Percentiles rank a stretch among this genome's conserved stretches.
These are phyloP conservation scores for Drosophila siamana DNA, from an alignment of 2,888 invertebrate genomes.

Conservation along the genomic window DNA sequence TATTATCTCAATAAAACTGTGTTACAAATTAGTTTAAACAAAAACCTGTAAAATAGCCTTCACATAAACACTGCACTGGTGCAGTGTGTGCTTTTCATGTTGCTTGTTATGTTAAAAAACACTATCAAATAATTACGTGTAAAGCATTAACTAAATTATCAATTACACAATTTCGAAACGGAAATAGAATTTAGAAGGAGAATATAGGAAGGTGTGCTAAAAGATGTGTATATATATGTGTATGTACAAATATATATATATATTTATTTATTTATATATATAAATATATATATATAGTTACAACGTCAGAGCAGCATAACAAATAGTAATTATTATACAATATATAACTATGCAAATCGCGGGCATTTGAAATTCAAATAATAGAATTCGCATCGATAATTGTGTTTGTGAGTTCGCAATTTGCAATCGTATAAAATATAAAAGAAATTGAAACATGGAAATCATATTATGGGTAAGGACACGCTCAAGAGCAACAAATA, in stretches of 20 bases:
- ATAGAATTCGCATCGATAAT: constrained; percentile 9
- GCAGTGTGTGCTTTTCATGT: constrained; percentile 49
- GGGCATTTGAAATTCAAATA: not conserved
- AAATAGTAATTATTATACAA: constrained; percentile 23
- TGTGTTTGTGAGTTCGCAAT: constrained; percentile 1
- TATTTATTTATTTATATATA: constrained; percentile 6
- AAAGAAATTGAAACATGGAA: constrained; percentile 34
- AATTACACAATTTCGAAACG: constrained; percentile 49
- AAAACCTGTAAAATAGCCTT: constrained; percentile 83
- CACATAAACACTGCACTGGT: constrained; percentile 62
- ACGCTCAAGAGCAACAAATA: constrained; percentile 61
- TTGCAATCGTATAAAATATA: not conserved
- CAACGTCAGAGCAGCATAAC: constrained; percentile 38
- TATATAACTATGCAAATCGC: constrained; percentile 2
- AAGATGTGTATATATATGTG: constrained; percentile 12
- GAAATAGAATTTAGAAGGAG: constrained; percentile 18
- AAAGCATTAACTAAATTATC: constrained; percentile 61
- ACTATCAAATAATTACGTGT: constrained; percentile 39
- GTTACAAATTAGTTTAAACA: constrained; percentile 70
- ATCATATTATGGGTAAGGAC: constrained; percentile 37
- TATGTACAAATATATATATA: constrained; percentile 59
- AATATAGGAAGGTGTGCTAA: not conserved
- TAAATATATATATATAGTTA: constrained; percentile 6
- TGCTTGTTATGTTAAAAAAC: constrained; percentile 33
- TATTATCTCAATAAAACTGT: constrained; percentile 30